A percentile compares a stretch with the other conserved stretches of the same genome.
These are phyloP conservation scores for Aphaenogaster ashmeadi DNA, from an alignment of 1,140 invertebrate species.

Conservation along the genomic window DNA sequence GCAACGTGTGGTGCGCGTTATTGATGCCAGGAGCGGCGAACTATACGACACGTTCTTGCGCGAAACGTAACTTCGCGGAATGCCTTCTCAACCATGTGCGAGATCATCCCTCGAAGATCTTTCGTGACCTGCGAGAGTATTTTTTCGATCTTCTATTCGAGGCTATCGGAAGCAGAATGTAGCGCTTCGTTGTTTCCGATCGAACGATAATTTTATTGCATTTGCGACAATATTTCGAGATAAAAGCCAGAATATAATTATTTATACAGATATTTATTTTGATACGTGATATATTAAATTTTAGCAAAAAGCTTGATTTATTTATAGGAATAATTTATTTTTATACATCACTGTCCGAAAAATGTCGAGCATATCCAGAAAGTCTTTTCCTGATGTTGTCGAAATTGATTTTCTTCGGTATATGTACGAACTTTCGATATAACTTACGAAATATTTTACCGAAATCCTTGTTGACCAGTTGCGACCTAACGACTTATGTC, in stretches of 20 bases:
- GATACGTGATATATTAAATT: background rate
- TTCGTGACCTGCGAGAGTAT: background rate
- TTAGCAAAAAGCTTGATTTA: background rate
- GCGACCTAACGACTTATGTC: background rate
- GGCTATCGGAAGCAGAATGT: background rate
- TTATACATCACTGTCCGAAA: background rate
- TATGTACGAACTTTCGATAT: background rate
- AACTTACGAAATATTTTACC: background rate
- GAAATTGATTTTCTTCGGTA: background rate
- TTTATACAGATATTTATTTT: background rate
- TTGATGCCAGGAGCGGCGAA: constrained; percentile 52
- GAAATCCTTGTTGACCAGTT: background rate
- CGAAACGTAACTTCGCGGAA: constrained; percentile 56
- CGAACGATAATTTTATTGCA: background rate
- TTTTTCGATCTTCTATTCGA: constrained; percentile 12
- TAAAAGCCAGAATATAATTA: background rate
- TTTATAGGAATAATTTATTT: background rate
- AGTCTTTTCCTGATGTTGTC: background rate
- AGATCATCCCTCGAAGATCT: constrained; percentile 17
- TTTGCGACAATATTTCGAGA: background rate
- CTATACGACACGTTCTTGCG: constrained; percentile 58
- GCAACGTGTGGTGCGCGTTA: constrained; percentile 60
- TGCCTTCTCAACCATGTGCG: constrained; percentile 35
- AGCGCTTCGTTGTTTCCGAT: background rate
- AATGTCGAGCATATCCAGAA: background rate